Evolutionary conservation across 1,140 invertebrate genomes (phyloP).

Genomic region (Drosophila ambigua): DNA sequence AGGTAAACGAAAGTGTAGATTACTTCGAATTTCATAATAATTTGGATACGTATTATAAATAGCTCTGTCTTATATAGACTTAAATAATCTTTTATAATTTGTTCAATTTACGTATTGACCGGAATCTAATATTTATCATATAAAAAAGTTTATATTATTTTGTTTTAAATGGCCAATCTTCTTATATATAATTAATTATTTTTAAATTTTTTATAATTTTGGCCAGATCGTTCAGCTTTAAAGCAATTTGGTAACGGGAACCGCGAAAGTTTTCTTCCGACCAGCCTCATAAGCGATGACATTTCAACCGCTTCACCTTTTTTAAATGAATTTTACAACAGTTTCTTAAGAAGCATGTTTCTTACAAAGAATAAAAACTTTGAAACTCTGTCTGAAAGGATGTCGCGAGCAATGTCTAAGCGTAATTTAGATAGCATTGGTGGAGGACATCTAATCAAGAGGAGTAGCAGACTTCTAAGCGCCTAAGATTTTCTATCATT

Average conservation of each 20-base stretch:
- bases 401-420: slow-evolving; percentile 37
- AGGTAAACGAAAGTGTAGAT: slow-evolving; percentile 25
- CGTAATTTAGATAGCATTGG: slow-evolving; percentile 70
- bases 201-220: slow-evolving; percentile 52
- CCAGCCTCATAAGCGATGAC: slow-evolving; percentile 35
- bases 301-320: slow-evolving; percentile 24
- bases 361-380: slow-evolving; percentile 35
- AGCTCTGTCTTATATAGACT: background rate
- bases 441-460: slow-evolving; percentile 66
- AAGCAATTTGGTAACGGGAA: slow-evolving; percentile 41
- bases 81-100: no score
- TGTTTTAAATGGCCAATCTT: slow-evolving; percentile 14
- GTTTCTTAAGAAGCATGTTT: slow-evolving; percentile 39
- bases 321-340: slow-evolving; percentile 54
- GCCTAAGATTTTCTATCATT: slow-evolving; percentile 19
- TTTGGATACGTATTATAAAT: no score
- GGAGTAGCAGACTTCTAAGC: slow-evolving; percentile 33
- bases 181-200: slow-evolving; percentile 20
- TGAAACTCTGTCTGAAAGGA: slow-evolving; percentile 20
- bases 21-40: no score
- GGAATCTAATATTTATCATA: no score
- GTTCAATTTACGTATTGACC: no score
- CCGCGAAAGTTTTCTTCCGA: slow-evolving; percentile 37
- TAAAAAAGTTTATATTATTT: background rate
- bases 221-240: slow-evolving; percentile 52